These are phyloP conservation scores for Nycticryphes semicollaris DNA, from an alignment of 2,113 vertebrate genomes.

Conservation along the genomic window DNA sequence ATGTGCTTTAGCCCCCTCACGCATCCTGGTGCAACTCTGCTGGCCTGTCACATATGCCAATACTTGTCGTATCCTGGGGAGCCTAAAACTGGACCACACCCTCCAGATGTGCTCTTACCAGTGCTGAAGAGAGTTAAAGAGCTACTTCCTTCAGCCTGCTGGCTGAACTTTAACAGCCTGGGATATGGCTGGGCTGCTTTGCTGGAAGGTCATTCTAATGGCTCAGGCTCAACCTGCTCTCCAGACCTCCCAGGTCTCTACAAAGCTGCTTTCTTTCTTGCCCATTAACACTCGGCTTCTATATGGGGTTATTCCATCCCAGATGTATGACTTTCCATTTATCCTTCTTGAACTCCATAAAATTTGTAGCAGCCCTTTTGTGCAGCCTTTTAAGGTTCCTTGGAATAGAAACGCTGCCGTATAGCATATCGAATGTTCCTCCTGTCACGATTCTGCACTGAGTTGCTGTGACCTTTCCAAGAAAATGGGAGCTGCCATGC, in stretches of 20 bases:
- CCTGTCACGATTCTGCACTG: not conserved
- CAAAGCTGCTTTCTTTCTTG: not conserved
- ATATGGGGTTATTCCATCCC: not conserved
- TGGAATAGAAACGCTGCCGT: not conserved
- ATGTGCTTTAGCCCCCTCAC: not conserved
- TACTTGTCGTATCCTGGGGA: not conserved
- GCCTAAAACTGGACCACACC: not conserved
- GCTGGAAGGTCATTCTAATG: not conserved
- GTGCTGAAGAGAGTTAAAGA: not conserved
- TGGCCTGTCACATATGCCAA: not conserved
- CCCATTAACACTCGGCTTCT: not conserved
- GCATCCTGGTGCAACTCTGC: not conserved
- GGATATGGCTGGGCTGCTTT: not conserved
- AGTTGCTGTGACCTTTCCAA: not conserved
- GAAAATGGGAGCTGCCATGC: not conserved
- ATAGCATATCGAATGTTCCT: not conserved
- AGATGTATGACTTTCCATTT: not conserved
- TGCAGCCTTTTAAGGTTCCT: not conserved
- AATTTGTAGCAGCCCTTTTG: not conserved
- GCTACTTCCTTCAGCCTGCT: not conserved
- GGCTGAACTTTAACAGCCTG: not conserved
- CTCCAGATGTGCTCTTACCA: not conserved
- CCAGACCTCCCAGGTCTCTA: not conserved
- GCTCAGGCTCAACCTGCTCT: not conserved
- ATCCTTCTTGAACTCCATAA: not conserved